Conservation (phyloP, 2,888 invertebrate species). For the Punctoribates punctum region DNA sequence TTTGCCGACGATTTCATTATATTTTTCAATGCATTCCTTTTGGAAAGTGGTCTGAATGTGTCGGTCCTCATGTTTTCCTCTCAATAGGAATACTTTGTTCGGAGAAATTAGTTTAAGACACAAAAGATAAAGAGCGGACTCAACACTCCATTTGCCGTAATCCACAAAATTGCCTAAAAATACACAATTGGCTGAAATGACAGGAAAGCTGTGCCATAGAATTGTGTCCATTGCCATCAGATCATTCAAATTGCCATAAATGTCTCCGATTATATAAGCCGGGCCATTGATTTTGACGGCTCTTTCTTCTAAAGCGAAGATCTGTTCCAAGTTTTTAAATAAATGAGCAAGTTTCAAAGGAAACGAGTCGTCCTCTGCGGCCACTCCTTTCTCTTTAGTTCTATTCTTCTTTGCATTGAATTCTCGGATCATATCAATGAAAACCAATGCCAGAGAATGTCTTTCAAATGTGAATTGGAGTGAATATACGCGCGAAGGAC, state of each 20-base stretch:
- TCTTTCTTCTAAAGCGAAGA: slow-evolving; percentile 51
- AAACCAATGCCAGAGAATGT: background rate
- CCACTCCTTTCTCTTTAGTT: slow-evolving; percentile 12
- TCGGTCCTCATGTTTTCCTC: slow-evolving; percentile 72
- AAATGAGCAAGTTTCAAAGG: background rate
- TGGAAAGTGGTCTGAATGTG: slow-evolving; percentile 71
- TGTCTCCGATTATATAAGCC: slow-evolving; percentile 64
- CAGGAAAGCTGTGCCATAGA: slow-evolving; percentile 67
- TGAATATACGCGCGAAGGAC: slow-evolving; percentile 13
- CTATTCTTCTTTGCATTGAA: background rate
- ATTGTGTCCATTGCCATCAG: slow-evolving; percentile 66
- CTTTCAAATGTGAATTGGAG: slow-evolving; percentile 12
- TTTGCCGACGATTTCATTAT: slow-evolving; percentile 62
- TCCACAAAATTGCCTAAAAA: slow-evolving; percentile 76
- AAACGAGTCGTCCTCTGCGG: background rate
- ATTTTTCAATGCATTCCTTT: slow-evolving; percentile 67
- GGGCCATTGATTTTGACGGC: slow-evolving; percentile 60
- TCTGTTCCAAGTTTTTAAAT: background rate
- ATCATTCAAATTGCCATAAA: slow-evolving; percentile 70
- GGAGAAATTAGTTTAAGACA: slow-evolving; percentile 68
- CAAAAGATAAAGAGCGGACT: slow-evolving; percentile 59
- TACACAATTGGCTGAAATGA: slow-evolving; percentile 63
- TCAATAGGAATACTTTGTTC: slow-evolving; percentile 62
- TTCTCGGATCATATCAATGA: slow-evolving; percentile 10
- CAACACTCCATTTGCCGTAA: slow-evolving; percentile 58